Percentiles rank a stretch among this genome's conserved stretches.
Conservation (phyloP, 1,140 invertebrate species). For the Philopotamus ludificatus region DNA sequence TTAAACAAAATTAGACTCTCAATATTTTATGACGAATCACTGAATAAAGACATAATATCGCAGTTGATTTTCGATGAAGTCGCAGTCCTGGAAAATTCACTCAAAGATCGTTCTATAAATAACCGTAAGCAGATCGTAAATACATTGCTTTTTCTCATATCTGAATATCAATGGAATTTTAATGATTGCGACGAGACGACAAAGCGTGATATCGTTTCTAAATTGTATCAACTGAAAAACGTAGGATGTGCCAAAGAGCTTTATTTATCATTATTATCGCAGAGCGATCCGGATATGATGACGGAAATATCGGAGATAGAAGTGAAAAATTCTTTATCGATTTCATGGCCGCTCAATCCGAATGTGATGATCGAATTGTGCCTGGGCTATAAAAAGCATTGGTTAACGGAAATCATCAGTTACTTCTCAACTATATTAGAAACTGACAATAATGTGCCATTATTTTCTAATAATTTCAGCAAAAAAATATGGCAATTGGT, state of each 20-base stretch:
- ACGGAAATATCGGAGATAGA: constrained; percentile 22
- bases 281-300: constrained; percentile 17
- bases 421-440: constrained; percentile 50
- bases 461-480: constrained; percentile 52
- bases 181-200: constrained; percentile 10
- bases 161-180: constrained; percentile 18
- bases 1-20: background rate
- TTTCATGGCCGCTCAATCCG: constrained; percentile 39
- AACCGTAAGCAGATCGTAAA: constrained; percentile 25
- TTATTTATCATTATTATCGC: constrained; percentile 31
- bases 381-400: constrained; percentile 52
- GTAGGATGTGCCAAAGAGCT: constrained; percentile 29
- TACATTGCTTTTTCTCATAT: constrained; percentile 24
- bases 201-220: constrained; percentile 22
- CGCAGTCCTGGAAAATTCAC: constrained; percentile 17
- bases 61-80: constrained; percentile 26
- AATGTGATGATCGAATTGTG: constrained; percentile 54
- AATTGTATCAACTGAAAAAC: constrained; percentile 27
- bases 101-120: constrained; percentile 18
- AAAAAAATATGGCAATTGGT: constrained; percentile 54
- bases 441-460: constrained; percentile 51
- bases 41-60: constrained; percentile 7
- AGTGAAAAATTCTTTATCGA: constrained; percentile 10
- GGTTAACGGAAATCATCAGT: constrained; percentile 52
- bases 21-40: background rate